These are phyloP conservation scores for Tenualosa ilisha DNA, from an alignment of 2,797 vertebrate genomes.

Conservation along the genomic window DNA sequence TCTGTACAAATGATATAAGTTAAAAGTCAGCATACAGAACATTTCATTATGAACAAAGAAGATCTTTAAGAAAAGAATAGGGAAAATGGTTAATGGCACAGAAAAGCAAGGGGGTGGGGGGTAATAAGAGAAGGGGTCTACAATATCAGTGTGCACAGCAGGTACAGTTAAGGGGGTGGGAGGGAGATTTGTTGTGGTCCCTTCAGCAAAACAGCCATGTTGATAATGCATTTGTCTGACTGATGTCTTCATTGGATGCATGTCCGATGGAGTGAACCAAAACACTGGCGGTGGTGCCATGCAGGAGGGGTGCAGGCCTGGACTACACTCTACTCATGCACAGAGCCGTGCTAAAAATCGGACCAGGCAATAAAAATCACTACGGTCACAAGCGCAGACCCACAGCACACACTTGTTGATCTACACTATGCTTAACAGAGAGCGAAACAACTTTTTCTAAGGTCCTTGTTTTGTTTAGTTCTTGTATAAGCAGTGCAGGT, in stretches of 20 bases:
- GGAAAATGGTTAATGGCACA: slow-evolving; percentile 42
- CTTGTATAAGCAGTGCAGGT: neutral
- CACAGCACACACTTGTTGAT: neutral
- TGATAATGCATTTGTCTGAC: neutral
- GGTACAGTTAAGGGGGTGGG: neutral
- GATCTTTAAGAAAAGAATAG: neutral
- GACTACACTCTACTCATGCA: slow-evolving; percentile 13
- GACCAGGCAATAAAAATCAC: neutral
- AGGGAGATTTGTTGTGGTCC: neutral
- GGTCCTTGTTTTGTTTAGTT: neutral
- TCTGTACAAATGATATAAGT: slow-evolving; percentile 34
- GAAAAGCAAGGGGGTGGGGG: neutral
- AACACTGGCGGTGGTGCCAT: neutral
- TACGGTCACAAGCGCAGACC: neutral
- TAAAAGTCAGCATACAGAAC: slow-evolving; percentile 29
- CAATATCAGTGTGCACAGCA: neutral
- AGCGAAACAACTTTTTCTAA: neutral
- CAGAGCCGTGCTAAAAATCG: neutral
- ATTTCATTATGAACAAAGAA: slow-evolving; percentile 33
- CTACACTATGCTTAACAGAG: neutral
- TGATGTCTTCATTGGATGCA: neutral
- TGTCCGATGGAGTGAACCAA: neutral
- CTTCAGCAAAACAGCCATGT: neutral
- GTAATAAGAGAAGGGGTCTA: neutral
- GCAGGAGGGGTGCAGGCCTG: neutral